phyloP scores from a whole-genome alignment of 2,797 vertebrate genomes.

The Pseudochaenichthys georgianus region DNA sequence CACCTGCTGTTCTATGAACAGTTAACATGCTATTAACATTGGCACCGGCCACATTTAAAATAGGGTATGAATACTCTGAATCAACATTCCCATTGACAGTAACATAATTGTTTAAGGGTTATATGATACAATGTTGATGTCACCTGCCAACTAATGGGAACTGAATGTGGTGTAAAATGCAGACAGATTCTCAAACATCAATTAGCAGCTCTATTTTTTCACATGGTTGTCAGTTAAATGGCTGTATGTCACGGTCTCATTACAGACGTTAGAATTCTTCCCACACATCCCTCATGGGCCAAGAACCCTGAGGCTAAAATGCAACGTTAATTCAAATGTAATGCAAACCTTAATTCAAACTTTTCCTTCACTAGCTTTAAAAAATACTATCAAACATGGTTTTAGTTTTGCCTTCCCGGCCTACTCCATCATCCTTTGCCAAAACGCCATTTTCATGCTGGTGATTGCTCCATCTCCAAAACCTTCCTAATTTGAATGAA shows the following conservation, averaged over 20 bases:
- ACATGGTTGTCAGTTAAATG: conserved; percentile 20
- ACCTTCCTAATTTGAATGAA: conserved; percentile 76
- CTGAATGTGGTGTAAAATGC: background rate
- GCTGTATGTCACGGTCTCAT: conserved; percentile 3
- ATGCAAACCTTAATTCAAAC: conserved; percentile 67
- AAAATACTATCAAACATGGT: conserved; percentile 65
- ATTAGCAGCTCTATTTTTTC: conserved; percentile 15
- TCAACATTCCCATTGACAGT: background rate
- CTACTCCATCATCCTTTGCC: conserved; percentile 50
- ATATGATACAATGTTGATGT: background rate
- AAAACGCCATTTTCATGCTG: conserved; percentile 58
- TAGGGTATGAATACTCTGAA: background rate
- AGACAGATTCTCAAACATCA: conserved; percentile 10
- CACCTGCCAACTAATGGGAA: background rate
- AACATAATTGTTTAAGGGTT: too few relatives aligned
- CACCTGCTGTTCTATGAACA: background rate
- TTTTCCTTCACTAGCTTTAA: conserved; percentile 44
- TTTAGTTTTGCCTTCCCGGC: conserved; percentile 51
- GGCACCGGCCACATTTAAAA: background rate
- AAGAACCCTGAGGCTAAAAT: conserved; percentile 35
- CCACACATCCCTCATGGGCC: conserved; percentile 40
- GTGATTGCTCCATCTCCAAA: conserved; percentile 77
- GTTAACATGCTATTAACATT: background rate
- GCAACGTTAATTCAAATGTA: conserved; percentile 59
- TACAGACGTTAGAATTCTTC: conserved; percentile 34